Evolutionary conservation across 1,140 invertebrate genomes (phyloP).

Genomic region (Musca vetustissima): DNA sequence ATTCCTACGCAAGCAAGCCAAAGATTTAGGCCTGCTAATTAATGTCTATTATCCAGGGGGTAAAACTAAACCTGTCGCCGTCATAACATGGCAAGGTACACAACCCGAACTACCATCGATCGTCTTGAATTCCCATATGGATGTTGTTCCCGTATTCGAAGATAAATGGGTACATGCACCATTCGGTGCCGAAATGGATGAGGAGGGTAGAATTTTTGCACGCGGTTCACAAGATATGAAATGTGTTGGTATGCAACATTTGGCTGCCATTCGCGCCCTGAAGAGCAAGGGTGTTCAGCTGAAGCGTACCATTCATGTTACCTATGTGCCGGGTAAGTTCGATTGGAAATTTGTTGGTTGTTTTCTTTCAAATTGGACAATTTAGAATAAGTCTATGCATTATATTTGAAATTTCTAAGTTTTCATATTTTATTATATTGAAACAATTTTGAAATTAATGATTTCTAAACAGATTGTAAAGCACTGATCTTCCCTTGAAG

Average conservation of each 20-base stretch:
- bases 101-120: conserved; percentile 72
- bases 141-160: conserved; percentile 87
- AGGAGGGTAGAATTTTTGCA: conserved; percentile 77
- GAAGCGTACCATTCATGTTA: conserved; percentile 71
- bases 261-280: conserved; percentile 70
- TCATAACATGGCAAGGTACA: conserved; percentile 80
- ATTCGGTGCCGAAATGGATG: conserved; percentile 73
- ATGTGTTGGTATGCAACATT: too few species aligned
- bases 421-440: too few species aligned
- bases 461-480: too few species aligned
- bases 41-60: too few species aligned
- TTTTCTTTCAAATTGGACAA: not conserved
- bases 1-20: conserved; percentile 75
- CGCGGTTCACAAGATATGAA: too few species aligned
- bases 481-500: too few species aligned
- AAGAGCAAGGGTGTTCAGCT: conserved; percentile 61
- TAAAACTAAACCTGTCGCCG: too few species aligned
- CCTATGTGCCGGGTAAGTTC: conserved; percentile 78
- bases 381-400: too few species aligned
- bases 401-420: not conserved
- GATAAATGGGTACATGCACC: conserved; percentile 68
- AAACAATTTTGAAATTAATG: too few species aligned
- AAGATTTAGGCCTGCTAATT: too few species aligned
- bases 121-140: conserved; percentile 90
- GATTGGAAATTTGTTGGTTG: not conserved